Percentiles rank a stretch among this genome's conserved stretches.
phyloP scores from a whole-genome alignment of 1,140 invertebrate genomes.

The Pinna nobilis region DNA sequence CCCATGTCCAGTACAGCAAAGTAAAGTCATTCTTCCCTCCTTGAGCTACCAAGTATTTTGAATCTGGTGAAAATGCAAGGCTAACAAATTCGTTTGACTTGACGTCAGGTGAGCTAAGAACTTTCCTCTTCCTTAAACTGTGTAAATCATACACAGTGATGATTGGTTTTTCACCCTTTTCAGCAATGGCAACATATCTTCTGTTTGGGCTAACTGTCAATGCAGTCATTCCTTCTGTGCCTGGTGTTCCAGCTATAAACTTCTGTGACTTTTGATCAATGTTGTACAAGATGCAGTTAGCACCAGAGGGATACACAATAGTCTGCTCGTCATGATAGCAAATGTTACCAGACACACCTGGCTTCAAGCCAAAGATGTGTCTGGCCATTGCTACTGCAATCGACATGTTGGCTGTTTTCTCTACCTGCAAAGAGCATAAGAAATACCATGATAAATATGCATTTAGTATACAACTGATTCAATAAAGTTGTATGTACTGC shows the following conservation, averaged over 20 bases:
- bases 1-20: slow-evolving; percentile 88
- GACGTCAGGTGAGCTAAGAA: slow-evolving; percentile 71
- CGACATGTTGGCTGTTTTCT: slow-evolving; percentile 61
- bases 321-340: slow-evolving; percentile 75
- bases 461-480: neutral
- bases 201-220: slow-evolving; percentile 74
- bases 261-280: slow-evolving; percentile 75
- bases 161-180: slow-evolving; percentile 74
- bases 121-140: slow-evolving; percentile 74
- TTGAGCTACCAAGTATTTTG: slow-evolving; percentile 85
- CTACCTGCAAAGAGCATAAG: no score
- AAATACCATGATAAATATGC: neutral
- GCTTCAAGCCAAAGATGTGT: slow-evolving; percentile 73
- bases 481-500: no score
- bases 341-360: slow-evolving; percentile 68
- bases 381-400: slow-evolving; percentile 70
- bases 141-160: slow-evolving; percentile 77
- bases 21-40: slow-evolving; percentile 87
- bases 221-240: slow-evolving; percentile 73
- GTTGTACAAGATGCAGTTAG: slow-evolving; percentile 75
- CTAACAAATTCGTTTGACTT: slow-evolving; percentile 80
- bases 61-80: slow-evolving; percentile 86
- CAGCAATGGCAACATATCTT: slow-evolving; percentile 73
- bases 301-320: slow-evolving; percentile 74
- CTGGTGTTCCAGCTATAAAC: slow-evolving; percentile 74